A percentile compares a stretch with the other conserved stretches of the same genome.
Conservation (phyloP, 2,888 invertebrate species). For the Gandaritis pyraliata region DNA sequence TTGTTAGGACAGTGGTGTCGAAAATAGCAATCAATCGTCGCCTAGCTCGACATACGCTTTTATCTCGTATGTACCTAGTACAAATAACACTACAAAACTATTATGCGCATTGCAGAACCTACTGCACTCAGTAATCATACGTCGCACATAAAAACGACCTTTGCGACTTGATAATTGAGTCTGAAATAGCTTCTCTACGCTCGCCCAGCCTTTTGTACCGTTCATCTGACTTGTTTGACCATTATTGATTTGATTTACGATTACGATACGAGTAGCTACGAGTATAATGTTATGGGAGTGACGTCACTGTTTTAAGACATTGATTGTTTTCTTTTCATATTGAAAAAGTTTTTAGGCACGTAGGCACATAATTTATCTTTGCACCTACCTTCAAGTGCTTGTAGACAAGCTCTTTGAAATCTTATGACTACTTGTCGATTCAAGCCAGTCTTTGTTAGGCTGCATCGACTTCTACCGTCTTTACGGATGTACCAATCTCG, state of each 20-base stretch:
- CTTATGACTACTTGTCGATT: no score
- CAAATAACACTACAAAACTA: slow-evolving; percentile 30
- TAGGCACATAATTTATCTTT: no score
- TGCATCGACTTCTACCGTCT: no score
- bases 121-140: slow-evolving; percentile 7
- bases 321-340: no score
- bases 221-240: slow-evolving; percentile 17
- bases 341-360: no score
- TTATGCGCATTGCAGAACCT: slow-evolving; percentile 32
- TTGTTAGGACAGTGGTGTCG: neutral
- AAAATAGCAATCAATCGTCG: slow-evolving; percentile 9
- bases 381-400: no score
- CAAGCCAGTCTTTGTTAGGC: no score
- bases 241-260: slow-evolving; percentile 24
- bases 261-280: slow-evolving; percentile 10
- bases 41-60: slow-evolving; percentile 2
- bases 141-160: slow-evolving; percentile 8
- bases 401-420: no score
- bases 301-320: no score
- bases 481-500: no score
- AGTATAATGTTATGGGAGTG: neutral
- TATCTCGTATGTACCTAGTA: slow-evolving; percentile 11
- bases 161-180: slow-evolving; percentile 3
- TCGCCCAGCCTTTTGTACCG: neutral
- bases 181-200: slow-evolving; percentile 14